phyloP scores from a whole-genome alignment of 2,888 invertebrate genomes.

The Leistus spinibarbis region DNA sequence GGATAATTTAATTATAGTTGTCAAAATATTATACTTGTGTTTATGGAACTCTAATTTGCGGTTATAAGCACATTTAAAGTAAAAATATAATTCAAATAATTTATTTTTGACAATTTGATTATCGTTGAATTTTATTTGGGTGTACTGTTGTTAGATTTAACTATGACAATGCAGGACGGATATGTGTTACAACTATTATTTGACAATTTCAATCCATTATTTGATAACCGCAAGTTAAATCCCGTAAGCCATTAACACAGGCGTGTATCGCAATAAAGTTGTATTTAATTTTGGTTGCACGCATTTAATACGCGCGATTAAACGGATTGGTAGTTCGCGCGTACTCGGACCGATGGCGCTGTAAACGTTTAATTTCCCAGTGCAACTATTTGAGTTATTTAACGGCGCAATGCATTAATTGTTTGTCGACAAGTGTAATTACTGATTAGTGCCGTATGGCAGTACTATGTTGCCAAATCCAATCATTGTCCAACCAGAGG shows the following conservation, averaged over 20 bases:
- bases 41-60: too few species aligned
- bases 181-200: background rate
- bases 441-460: constrained; percentile 25
- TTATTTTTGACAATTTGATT: background rate
- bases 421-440: constrained; percentile 41
- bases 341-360: constrained; percentile 2
- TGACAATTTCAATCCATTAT: constrained; percentile 34
- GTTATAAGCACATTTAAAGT: too few species aligned
- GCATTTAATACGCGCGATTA: constrained; percentile 38
- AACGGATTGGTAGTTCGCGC: constrained; percentile 13
- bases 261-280: constrained; percentile 28
- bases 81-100: too few species aligned
- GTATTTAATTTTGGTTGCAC: constrained; percentile 37
- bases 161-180: too few species aligned
- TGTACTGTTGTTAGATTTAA: background rate
- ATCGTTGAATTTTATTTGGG: background rate
- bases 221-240: constrained; percentile 27
- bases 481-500: background rate
- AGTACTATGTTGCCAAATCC: background rate
- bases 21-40: background rate
- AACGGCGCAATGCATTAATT: constrained; percentile 39
- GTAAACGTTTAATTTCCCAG: constrained; percentile 29
- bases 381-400: constrained; percentile 33
- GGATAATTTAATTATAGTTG: background rate
- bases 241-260: constrained; percentile 31